A percentile compares a stretch with the other conserved stretches of the same genome.
These are phyloP conservation scores for Trichonephila clavipes DNA, from an alignment of 1,140 invertebrate species.

Conservation along the genomic window DNA sequence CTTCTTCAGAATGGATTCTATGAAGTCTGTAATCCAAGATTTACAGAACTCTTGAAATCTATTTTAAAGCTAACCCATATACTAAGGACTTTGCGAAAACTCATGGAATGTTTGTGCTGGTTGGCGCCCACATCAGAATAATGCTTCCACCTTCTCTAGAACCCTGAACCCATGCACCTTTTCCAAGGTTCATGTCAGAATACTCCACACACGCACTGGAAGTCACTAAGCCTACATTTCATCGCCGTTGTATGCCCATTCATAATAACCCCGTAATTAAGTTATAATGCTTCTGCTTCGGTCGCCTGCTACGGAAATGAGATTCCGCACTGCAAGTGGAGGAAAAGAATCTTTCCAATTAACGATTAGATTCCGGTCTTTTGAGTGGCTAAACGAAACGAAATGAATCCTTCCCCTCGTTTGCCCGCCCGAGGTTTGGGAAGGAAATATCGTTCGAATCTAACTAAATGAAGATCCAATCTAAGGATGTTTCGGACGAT, in stretches of 20 bases:
- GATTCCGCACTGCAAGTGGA: conserved; percentile 22
- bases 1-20: no score
- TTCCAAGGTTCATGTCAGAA: background rate
- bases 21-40: no score
- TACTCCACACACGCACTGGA: background rate
- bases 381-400: conserved; percentile 60
- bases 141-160: background rate
- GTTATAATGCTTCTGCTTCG: conserved; percentile 66
- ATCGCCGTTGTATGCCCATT: background rate
- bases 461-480: conserved; percentile 36
- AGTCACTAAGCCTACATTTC: background rate
- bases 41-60: background rate
- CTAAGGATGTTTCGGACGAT: conserved; percentile 42
- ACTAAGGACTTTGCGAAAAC: background rate
- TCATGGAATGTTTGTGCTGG: background rate
- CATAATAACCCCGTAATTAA: conserved; percentile 65
- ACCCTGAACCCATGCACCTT: background rate
- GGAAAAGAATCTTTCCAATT: conserved; percentile 65
- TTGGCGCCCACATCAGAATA: background rate
- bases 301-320: conserved; percentile 60
- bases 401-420: conserved; percentile 33
- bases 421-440: conserved; percentile 3
- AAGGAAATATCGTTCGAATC: conserved; percentile 23
- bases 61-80: background rate
- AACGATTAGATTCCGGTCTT: conserved; percentile 69